Evolutionary conservation across 2,888 invertebrate genomes (phyloP).

Genomic region (Lasioglossum oenotherae): DNA sequence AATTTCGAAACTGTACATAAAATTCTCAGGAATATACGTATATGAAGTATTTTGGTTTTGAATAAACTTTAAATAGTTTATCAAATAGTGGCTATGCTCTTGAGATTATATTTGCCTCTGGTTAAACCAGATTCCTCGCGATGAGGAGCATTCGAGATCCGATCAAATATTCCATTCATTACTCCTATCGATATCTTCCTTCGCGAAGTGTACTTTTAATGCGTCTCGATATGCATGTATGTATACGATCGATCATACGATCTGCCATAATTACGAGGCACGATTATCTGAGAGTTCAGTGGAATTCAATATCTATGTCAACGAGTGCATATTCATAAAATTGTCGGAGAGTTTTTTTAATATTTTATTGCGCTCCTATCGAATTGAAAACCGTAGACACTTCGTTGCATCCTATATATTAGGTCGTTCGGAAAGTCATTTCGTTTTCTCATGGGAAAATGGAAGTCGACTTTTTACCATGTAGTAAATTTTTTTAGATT

Average conservation of each 20-base stretch:
- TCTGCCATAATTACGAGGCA: neutral
- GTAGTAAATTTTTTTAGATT: too few species aligned
- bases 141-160: too few species aligned
- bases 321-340: neutral
- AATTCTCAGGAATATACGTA: too few species aligned
- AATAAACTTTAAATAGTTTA: too few species aligned
- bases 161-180: too few species aligned
- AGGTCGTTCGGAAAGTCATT: too few species aligned
- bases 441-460: too few species aligned
- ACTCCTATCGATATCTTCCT: too few species aligned
- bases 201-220: neutral
- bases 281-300: conserved; percentile 5
- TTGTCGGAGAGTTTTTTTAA: neutral
- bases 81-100: too few species aligned
- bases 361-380: neutral
- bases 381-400: neutral
- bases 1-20: neutral
- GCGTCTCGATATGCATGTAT: neutral
- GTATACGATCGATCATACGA: neutral
- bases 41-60: too few species aligned
- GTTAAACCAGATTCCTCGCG: neutral
- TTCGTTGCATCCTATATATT: too few species aligned
- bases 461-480: too few species aligned
- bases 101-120: conserved; percentile 12
- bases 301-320: neutral